Percentiles rank a stretch among this genome's conserved stretches.
phyloP scores from a whole-genome alignment of 2,113 vertebrate genomes.

The Pedetes capensis region DNA sequence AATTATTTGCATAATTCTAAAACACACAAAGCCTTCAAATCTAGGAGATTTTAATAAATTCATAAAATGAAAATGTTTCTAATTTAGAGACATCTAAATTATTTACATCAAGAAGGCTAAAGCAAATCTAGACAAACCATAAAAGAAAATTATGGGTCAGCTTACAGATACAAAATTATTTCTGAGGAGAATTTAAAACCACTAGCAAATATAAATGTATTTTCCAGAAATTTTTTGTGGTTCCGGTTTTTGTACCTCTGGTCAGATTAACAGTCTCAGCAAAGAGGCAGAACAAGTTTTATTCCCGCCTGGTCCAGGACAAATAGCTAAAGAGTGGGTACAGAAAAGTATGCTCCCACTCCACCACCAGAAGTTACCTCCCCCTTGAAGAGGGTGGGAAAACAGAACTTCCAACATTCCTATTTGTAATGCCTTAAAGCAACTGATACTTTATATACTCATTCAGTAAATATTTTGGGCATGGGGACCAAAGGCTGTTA shows the following conservation, averaged over 20 bases:
- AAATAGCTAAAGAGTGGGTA: neutral
- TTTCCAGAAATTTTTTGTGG: conserved; percentile 43
- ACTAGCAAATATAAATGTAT: conserved; percentile 1
- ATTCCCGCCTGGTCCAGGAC: neutral
- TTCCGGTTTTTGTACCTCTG: conserved; percentile 10
- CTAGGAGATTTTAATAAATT: neutral
- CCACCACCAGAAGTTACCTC: neutral
- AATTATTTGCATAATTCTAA: neutral
- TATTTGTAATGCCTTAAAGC: neutral
- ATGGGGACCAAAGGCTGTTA: conserved; percentile 46
- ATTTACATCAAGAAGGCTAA: neutral
- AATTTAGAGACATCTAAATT: conserved; percentile 36
- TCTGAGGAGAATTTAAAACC: conserved; percentile 52
- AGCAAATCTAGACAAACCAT: conserved; percentile 21
- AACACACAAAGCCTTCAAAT: neutral
- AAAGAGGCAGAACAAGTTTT: neutral
- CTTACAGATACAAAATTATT: neutral
- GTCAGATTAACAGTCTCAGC: conserved; percentile 26
- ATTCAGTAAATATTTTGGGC: conserved; percentile 9
- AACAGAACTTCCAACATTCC: neutral
- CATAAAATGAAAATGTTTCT: neutral
- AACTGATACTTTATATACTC: neutral
- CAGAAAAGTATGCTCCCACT: neutral
- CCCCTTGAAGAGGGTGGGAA: neutral
- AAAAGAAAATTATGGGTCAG: neutral